phyloP scores from a whole-genome alignment of 2,888 invertebrate species.

The Rhagonycha lutea region DNA sequence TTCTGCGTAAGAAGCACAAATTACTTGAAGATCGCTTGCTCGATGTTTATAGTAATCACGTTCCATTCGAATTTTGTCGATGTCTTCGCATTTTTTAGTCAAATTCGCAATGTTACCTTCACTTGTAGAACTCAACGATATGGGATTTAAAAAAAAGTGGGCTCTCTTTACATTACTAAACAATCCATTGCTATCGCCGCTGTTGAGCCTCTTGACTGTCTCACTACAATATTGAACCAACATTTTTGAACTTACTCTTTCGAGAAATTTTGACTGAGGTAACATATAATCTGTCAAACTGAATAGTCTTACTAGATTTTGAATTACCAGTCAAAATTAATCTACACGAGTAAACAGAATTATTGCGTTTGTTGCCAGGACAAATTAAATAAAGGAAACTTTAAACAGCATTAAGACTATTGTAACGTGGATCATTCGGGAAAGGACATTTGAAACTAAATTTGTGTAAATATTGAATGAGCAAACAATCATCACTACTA shows the following conservation, averaged over 20 bases:
- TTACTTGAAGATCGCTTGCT: not conserved
- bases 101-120: not conserved
- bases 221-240: not conserved
- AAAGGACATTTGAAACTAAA: not conserved
- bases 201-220: not conserved
- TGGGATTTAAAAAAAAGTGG: not conserved
- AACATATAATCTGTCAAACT: not conserved
- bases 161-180: not conserved
- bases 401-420: not conserved
- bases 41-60: constrained; percentile 1
- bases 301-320: not conserved
- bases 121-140: not conserved
- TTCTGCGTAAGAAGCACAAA: not conserved
- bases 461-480: not conserved
- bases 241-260: not conserved
- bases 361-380: not conserved
- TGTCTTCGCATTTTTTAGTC: not conserved
- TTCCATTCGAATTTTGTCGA: not conserved
- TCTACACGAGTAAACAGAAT: not conserved
- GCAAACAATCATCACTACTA: not conserved
- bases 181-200: not conserved
- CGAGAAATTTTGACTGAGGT: not conserved
- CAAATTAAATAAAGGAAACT: not conserved
- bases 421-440: not conserved
- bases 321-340: not conserved